Evolutionary conservation across 2,113 vertebrate species (phyloP), one percentile per base, ranked within the genome.

Genomic region (Antechinus stuartii): DNA sequence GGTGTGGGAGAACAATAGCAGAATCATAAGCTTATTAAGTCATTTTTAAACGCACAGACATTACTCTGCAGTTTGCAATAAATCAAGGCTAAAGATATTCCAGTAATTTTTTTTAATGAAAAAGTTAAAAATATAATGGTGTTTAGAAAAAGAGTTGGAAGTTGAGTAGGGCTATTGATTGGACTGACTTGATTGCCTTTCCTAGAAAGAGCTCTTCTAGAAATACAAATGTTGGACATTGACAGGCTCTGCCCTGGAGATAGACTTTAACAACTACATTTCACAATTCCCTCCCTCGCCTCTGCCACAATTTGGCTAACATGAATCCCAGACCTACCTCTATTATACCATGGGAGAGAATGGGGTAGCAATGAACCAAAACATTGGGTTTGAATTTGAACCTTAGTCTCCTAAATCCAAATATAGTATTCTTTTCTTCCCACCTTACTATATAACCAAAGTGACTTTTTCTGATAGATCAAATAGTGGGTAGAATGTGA

Each of bases 1-100:
- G 97, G 97, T 96, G 97, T 93, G 94, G 49, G 91, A 97, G 95
- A 97, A 97, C 94, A 98, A 96, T 46, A 46, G 95, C 93, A 95
- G 96, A 76, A 96, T 55, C 96, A 95, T 90, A 95, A 96, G 91
- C 91, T 95, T 98, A 98, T 96, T 97, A 97, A 98, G 95, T 96
- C 10, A 95, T 97, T 98, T 98, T 93, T 97, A 97, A 49, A 97
- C 7, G 68, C 35, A 95, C 35, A 97, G 96, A 97, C 96, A 98
- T 96, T 96, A 97, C 35, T 94, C 54, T 96, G 47, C 90, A 84
- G 92, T 68, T 97, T 95, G 90, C 94, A 94, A 93, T 97, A 97
- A 96, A 98, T 98, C 95, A 97, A 98, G 92, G 97, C 53, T 92
- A 97, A 98, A 97, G 24, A 97, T 97, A 98, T 97, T 97, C 95